These are phyloP conservation scores for Pycnomerus fuliginosus DNA, from an alignment of 2,888 invertebrate genomes.

Conservation along the genomic window DNA sequence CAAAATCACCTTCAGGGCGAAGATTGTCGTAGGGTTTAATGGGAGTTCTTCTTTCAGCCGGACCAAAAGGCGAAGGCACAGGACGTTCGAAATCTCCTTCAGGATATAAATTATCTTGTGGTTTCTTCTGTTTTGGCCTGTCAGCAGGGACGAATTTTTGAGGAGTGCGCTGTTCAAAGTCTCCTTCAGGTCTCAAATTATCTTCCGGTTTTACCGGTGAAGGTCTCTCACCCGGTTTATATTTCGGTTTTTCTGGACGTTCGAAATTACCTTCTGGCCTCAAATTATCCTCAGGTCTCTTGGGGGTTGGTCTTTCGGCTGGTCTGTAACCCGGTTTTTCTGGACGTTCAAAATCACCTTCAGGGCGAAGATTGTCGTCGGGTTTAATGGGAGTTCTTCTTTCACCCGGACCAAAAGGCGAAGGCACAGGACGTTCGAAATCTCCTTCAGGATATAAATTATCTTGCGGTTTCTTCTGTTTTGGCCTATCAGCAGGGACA, in stretches of 20 bases:
- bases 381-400: slow-evolving; percentile 49
- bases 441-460: slow-evolving; percentile 55
- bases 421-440: slow-evolving; percentile 47
- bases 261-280: slow-evolving; percentile 64
- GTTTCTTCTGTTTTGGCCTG: slow-evolving; percentile 56
- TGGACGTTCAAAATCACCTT: slow-evolving; percentile 53
- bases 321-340: slow-evolving; percentile 53
- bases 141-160: slow-evolving; percentile 50
- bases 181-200: slow-evolving; percentile 58
- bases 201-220: slow-evolving; percentile 55
- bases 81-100: slow-evolving; percentile 49
- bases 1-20: slow-evolving; percentile 58
- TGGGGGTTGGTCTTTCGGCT: slow-evolving; percentile 51
- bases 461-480: slow-evolving; percentile 53
- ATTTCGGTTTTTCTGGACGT: slow-evolving; percentile 45
- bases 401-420: slow-evolving; percentile 46
- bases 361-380: slow-evolving; percentile 50
- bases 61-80: slow-evolving; percentile 50
- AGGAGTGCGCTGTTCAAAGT: slow-evolving; percentile 50
- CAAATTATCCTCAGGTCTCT: slow-evolving; percentile 61
- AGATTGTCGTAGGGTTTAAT: slow-evolving; percentile 59
- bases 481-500: slow-evolving; percentile 45
- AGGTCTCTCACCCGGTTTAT: slow-evolving; percentile 51
- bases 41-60: slow-evolving; percentile 47
- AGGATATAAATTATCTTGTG: slow-evolving; percentile 58